Evolutionary conservation across 1,140 invertebrate genomes (phyloP), one percentile per base, ranked within the genome.

Genomic region (Samia ricini): DNA sequence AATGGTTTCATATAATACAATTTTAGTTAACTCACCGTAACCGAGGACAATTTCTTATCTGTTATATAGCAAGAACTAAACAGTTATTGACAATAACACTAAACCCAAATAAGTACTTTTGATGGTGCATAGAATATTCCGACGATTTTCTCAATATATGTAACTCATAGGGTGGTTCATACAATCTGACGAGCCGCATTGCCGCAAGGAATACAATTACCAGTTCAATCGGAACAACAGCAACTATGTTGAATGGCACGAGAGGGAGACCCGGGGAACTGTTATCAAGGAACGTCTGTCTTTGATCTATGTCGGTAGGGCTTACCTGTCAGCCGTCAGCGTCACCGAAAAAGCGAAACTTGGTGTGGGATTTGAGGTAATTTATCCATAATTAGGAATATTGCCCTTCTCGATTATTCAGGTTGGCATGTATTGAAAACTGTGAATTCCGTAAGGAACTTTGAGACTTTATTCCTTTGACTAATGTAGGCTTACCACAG

Each of bases 261-360:
- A 96, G 71, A 91, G 93, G 63, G 94, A 94, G 82, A 95, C 93
- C 48, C 91, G 94, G 56, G 93, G 93, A 15, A 92, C 91, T 66
- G 91, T 91, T 57, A 91, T 92, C 61, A 93, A 93, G 63, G 93
- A 93, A 69, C 90, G 92, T 60, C 90, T 92, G 57, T 96, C 94
- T 29, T 89, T 97, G n/a, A 93, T 98, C 61, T 98, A 96, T 76
- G 92, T 96, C 48, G 94, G 93, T 36, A 93, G 93, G 75, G 94
- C 95, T 22, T 98, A 97, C 86, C 82, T 95, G 48, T 95, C 94
- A 63, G 95, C 95, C 48, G 92, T 98, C 42, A 94, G 95, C 81
- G 95, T 97, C 23, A 96, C 96, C 0, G 97, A 98, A 88, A n/a
- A 94, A 97, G 71, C 94, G 97, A 72, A 98, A 98, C 87, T 88